Evolutionary conservation across 2,888 invertebrate species (phyloP), one percentile per base, ranked within the genome.

Genomic region (Lottia scabra): DNA sequence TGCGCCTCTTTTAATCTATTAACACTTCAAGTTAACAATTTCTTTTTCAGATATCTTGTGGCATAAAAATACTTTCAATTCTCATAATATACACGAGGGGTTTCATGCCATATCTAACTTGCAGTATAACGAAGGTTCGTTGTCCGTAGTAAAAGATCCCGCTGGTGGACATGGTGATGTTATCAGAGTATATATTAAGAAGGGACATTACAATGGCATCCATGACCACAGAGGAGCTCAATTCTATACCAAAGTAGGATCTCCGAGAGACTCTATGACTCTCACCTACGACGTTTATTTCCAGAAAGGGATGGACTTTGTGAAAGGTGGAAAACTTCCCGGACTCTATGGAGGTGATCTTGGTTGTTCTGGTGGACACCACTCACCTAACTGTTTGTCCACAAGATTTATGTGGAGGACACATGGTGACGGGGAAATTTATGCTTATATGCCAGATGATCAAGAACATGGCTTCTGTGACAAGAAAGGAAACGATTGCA

Each of bases 401-500:
- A 81, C 82, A 1, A 68, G 84, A 10, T 75, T 83, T 19, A 85
- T 86, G 85, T 86, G 83, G 83, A 74, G 85, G 0, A 30, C 68
- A 10, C 46, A 78, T 15, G 85, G 85, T 3, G 81, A 82, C 43
- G 83, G 83, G 0, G 85, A 84, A 70, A 80, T 80, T 12, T 84
- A 85, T 65, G 75, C 80, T n/a, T 85, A 85, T 68, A 77, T 83
- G 19, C 78, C 82, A 3, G 75, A 79, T 44, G 65, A 78, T 16
- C 81, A 80, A 23, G 75, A 63, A 48, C 56, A 64, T 26, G 75
- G 72, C 48, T 80, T 81, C 68, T 75, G 75, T 48, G 63, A 71
- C 23, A 67, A 70, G 10, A 46, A 68, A n/a, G 68, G 72, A 27
- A 76, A 75, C 16, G 71, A 74, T 26, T 75, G 75, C 62, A 71